Base-by-base conservation (phyloP, 23 tunicate genomes). In the Clavelina lepadiformis region DNA sequence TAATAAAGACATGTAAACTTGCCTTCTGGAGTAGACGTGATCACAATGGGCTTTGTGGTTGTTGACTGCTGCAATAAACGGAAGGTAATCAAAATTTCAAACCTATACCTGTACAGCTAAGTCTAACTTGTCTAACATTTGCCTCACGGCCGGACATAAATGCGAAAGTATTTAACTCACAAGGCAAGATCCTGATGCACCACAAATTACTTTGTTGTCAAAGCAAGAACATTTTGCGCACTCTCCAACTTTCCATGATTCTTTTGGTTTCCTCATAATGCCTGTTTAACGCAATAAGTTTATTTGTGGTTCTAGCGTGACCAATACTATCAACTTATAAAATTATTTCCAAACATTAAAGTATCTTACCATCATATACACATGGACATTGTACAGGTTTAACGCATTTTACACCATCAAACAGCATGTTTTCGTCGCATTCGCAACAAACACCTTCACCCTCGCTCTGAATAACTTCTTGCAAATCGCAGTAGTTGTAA, bases 221-320 rank as follows among this genome's bases (percentile, higher is more conserved):
- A 38, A 86, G 80, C 95, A 86, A 54, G 46, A 37, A 67, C 96
- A 88, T 64, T 68, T 72, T 18, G 67, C 61, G 46, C 96, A 88
- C 20, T 38, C 47, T 3, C 65, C 73, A 3, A 25, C 65, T 1
- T 18, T 28, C 96, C 96, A 88, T 18, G 33, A 56, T 20, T 76
- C 73, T 6, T 41, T 29, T 0, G 82, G 73, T 15, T 50, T 23
- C n/a, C 72, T 56, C 2, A 5, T 15, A 36, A 8, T 66, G 3
- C 72, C 72, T 66, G 50, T 13, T 5, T 6, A 58, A 15, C 49
- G 49, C 11, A 41, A 41, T 8, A 8, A 11, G 15, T 41, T 41
- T 41, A 41, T 41, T 8, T 11, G 11, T 8, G 11, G 11, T 41
- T 11, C 49, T 41, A 41, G 49, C 15, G 13, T 41, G 15, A 11